These are phyloP conservation scores for Geopemphigus sp. DNA, from an alignment of 1,140 invertebrate species.

Conservation along the genomic window DNA sequence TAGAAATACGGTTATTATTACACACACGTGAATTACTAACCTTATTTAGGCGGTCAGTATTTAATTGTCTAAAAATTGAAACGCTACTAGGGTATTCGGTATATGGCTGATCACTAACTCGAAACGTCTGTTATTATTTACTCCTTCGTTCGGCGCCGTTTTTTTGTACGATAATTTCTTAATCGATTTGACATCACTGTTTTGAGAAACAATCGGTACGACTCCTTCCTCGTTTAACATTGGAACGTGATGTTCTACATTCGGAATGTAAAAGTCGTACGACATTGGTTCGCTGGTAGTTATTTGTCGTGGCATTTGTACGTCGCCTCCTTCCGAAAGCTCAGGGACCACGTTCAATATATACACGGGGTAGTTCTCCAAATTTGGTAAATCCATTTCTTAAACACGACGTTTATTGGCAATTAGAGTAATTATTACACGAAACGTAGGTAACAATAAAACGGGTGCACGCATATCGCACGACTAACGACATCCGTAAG, in stretches of 20 bases:
- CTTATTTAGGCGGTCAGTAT: neutral
- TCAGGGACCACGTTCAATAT: slow-evolving; percentile 27
- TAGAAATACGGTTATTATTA: neutral
- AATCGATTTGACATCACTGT: neutral
- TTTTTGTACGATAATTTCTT: neutral
- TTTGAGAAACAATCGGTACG: neutral
- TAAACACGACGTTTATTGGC: neutral
- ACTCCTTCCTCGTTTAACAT: neutral
- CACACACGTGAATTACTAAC: neutral
- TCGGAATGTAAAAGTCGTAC: slow-evolving; percentile 25
- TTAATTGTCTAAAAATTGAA: neutral
- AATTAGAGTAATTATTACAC: too few relatives aligned
- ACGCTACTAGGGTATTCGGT: neutral
- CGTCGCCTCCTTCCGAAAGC: neutral
- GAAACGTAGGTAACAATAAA: too few relatives aligned
- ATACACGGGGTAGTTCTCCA: slow-evolving; percentile 36
- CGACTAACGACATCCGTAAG: too few relatives aligned
- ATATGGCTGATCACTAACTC: neutral
- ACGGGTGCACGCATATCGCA: too few relatives aligned
- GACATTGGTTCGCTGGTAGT: neutral
- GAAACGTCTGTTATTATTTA: neutral
- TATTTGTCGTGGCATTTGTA: neutral
- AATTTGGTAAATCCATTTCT: slow-evolving; percentile 30
- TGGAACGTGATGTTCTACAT: neutral
- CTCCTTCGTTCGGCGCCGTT: neutral